A percentile compares a stretch with the other conserved stretches of the same genome.
phyloP scores from a whole-genome alignment of 2,797 vertebrate species.

The Lerista edwardsae region DNA sequence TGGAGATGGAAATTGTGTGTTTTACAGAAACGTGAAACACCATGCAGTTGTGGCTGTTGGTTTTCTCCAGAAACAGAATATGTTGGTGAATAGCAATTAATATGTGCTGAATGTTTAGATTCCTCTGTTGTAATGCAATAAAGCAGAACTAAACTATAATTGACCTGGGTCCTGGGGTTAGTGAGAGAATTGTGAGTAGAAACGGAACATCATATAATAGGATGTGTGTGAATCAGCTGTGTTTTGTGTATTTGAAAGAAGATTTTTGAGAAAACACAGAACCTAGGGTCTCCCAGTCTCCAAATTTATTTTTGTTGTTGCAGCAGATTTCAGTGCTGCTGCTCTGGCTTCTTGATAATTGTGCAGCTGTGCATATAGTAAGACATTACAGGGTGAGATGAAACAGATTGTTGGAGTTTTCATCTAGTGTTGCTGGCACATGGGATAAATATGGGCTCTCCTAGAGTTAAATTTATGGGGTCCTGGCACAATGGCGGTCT shows the following conservation, averaged over 20 bases:
- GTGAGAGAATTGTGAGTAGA: background rate
- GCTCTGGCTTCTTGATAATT: constrained; percentile 33
- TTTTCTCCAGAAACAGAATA: background rate
- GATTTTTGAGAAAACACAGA: fast-evolving
- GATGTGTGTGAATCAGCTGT: background rate
- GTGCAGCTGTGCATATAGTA: constrained; percentile 48
- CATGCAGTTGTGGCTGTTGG: background rate
- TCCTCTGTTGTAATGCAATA: background rate
- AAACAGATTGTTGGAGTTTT: constrained; percentile 35
- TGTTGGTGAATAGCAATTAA: background rate
- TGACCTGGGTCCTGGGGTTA: background rate
- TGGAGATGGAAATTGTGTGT: constrained; percentile 18
- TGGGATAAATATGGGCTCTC: fast-evolving
- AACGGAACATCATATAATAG: background rate
- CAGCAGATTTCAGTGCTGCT: background rate
- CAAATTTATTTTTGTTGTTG: background rate
- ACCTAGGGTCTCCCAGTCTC: background rate
- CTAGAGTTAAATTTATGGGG: constrained; percentile 8
- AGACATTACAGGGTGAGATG: constrained; percentile 7
- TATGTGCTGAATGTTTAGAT: background rate
- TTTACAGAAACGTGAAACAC: constrained; percentile 3
- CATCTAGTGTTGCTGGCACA: fast-evolving
- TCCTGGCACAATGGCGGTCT: background rate
- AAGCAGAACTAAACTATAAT: background rate
- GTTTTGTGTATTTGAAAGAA: background rate